Percentiles rank a stretch among this genome's conserved stretches.
Evolutionary conservation across 2,888 invertebrate species (phyloP).

Genomic region (Anoplius nigerrimus): DNA sequence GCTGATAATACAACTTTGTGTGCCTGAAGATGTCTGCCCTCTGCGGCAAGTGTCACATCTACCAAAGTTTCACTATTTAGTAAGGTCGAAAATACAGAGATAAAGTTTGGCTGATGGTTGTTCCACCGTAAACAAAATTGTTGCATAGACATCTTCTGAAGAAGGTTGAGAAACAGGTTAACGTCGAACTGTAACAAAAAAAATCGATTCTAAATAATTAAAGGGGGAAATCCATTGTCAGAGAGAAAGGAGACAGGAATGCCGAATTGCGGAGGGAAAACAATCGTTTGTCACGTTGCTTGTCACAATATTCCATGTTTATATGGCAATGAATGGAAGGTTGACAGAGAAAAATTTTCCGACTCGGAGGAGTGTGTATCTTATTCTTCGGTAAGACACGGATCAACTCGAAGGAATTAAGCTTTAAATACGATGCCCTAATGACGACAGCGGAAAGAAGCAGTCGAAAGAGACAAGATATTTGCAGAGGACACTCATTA

Average conservation of each 20-base stretch:
- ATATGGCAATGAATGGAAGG: background rate
- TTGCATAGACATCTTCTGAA: constrained; percentile 80
- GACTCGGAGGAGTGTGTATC: too few relatives aligned
- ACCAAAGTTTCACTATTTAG: constrained; percentile 89
- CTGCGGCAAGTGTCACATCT: constrained; percentile 93
- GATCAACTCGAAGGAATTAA: background rate
- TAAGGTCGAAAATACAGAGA: constrained; percentile 90
- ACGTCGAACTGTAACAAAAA: constrained; percentile 27
- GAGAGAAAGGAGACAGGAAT: too few relatives aligned
- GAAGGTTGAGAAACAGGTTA: too few relatives aligned
- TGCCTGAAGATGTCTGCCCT: constrained; percentile 90
- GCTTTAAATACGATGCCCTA: too few relatives aligned
- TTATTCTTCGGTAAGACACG: constrained; percentile 11
- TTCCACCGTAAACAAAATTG: constrained; percentile 93
- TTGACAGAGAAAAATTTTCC: background rate
- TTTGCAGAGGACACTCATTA: background rate
- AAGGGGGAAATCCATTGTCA: too few relatives aligned
- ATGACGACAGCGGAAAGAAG: too few relatives aligned
- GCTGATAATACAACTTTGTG: constrained; percentile 94
- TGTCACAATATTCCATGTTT: too few relatives aligned
- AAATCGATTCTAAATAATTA: background rate
- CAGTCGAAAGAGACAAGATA: too few relatives aligned
- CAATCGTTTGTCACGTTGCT: too few relatives aligned
- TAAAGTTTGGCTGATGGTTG: constrained; percentile 95
- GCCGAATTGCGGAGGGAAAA: too few relatives aligned